Base-by-base conservation (phyloP, 2,797 vertebrate genomes). In the Intellagama lesueurii region DNA sequence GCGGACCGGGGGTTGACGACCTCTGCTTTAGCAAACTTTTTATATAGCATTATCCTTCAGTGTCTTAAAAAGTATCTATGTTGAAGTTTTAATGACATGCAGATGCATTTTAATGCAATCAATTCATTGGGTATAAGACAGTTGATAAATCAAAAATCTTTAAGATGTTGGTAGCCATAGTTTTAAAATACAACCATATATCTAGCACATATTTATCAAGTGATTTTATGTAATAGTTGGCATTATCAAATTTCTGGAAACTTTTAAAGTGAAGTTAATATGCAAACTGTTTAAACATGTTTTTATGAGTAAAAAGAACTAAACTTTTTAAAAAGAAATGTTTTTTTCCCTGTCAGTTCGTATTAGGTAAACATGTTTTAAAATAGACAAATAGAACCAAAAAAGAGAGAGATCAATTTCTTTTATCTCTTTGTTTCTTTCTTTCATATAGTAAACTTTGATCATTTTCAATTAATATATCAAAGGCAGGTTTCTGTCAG, bases 401-500 rank as follows among this genome's bases (percentile, higher is more conserved):
- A 11, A 92, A 94, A 14, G n/a, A 56, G 24, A 4, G 49, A 26
- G 44, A 0, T 30, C 7, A 0, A n/a, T 60, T 66, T 6, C 87
- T 93, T 95, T 90, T 35, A 91, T 91, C 86, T 87, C 84, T 64
- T 66, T 5, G 35, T 87, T 72, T 82, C 66, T 92, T 81, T 88
- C 91, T 91, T 88, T 90, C 32, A 88, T 91, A 52, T 81, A 69
- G 8, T 86, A 76, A 92, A 93, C 93, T 93, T 91, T 92, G 92
- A 88, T 94, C 49, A 0, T 89, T 88, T 91, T 83, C 68, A 0
- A 88, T 91, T 84, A 44, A 73, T 89, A 3, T 35, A 19, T 80
- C 86, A 78, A 81, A 80, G 75, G 80, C 77, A 66, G 32, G 26
- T 93, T 92, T 90, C 90, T 49, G 24, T 89, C 89, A 79, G 88